These are phyloP conservation scores for Microtus obscurus DNA, from an alignment of 2,797 vertebrate species.

Conservation along the genomic window DNA sequence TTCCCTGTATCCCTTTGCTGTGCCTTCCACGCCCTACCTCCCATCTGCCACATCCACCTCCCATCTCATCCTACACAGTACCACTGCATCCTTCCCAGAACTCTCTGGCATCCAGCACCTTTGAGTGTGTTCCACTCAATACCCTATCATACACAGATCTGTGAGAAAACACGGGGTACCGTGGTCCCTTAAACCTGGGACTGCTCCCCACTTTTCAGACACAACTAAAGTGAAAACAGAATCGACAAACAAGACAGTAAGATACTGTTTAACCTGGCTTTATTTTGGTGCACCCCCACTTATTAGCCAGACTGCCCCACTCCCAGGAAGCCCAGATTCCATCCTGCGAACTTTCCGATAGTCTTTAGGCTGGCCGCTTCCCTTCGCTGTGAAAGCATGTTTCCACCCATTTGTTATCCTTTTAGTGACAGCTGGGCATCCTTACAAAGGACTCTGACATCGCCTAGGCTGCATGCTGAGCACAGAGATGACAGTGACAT, in stretches of 20 bases:
- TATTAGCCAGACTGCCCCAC: background rate
- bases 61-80: rapidly evolving
- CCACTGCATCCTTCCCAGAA: background rate
- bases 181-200: rapidly evolving
- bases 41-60: background rate
- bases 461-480: background rate
- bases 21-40: rapidly evolving
- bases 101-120: background rate
- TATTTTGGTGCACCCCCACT: background rate
- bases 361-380: background rate
- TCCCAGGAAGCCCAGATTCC: background rate
- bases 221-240: background rate
- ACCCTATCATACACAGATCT: background rate
- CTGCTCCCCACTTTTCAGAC: background rate
- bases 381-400: background rate
- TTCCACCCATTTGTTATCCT: background rate
- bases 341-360: background rate
- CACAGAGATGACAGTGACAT: background rate
- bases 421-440: background rate
- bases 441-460: background rate
- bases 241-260: background rate
- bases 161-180: background rate
- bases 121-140: background rate
- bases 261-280: background rate
- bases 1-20: background rate